Evolutionary conservation across 2,888 invertebrate species (phyloP).

Genomic region (Caenorhabditis parvicauda): DNA sequence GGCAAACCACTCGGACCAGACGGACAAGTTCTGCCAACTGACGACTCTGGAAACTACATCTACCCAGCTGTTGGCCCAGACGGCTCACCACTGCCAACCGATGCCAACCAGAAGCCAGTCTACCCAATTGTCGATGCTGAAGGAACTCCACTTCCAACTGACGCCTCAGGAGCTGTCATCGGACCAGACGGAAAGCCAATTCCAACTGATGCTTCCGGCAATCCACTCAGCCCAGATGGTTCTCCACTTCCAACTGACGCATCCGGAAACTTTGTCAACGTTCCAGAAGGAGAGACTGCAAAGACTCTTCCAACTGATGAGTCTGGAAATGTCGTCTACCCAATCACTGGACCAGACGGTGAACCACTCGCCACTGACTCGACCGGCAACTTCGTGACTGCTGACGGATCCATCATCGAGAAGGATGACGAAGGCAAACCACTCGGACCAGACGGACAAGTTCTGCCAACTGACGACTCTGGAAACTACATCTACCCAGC

Average conservation of each 20-base stretch:
- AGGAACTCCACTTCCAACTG: slow-evolving; percentile 33
- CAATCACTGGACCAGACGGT: slow-evolving; percentile 14
- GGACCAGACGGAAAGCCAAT: slow-evolving; percentile 13
- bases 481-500: slow-evolving; percentile 7
- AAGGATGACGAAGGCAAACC: slow-evolving; percentile 13
- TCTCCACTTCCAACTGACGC: slow-evolving; percentile 36
- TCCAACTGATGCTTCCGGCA: slow-evolving; percentile 26
- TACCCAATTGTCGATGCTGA: slow-evolving; percentile 24
- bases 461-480: slow-evolving; percentile 13
- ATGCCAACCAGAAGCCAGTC: slow-evolving; percentile 33
- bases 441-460: slow-evolving; percentile 14
- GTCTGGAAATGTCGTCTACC: slow-evolving; percentile 21
- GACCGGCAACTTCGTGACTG: slow-evolving; percentile 7
- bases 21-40: slow-evolving; percentile 24
- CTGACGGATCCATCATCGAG: slow-evolving; percentile 16
- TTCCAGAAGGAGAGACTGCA: slow-evolving; percentile 13
- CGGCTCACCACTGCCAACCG: slow-evolving; percentile 32
- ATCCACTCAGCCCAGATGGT: slow-evolving; percentile 27
- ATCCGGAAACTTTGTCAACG: no score
- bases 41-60: slow-evolving; percentile 21
- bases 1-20: slow-evolving; percentile 19
- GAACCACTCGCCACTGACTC: slow-evolving; percentile 13
- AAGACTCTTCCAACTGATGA: slow-evolving; percentile 39
- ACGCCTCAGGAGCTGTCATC: slow-evolving; percentile 39
- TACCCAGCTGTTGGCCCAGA: slow-evolving; percentile 28